Conservation (phyloP, 2,113 vertebrate species). For the Pelecanus crispus region DNA sequence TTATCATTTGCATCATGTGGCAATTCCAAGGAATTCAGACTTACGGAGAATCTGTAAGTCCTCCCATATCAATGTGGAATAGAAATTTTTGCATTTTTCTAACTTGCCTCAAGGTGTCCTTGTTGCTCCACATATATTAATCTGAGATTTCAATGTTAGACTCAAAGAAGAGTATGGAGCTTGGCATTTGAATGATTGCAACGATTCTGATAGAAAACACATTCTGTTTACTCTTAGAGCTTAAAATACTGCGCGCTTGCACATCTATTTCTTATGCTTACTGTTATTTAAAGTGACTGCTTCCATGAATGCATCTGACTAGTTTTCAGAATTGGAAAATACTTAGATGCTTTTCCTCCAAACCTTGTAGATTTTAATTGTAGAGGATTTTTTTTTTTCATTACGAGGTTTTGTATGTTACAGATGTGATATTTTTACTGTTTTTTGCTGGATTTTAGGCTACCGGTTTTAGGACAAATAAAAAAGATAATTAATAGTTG, state of each 20-base stretch:
- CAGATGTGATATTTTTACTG: background rate
- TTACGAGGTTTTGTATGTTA: background rate
- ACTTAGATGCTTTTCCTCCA: background rate
- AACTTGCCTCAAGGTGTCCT: conserved; percentile 64
- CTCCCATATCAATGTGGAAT: background rate
- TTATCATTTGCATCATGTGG: background rate
- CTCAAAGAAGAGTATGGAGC: background rate
- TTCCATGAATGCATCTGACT: background rate
- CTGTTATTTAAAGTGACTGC: conserved; percentile 36
- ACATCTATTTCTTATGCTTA: background rate
- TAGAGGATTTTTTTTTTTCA: background rate
- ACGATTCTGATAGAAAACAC: background rate
- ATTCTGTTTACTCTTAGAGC: background rate
- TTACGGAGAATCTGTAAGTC: background rate
- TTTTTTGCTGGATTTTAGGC: background rate
- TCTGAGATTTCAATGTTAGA: background rate
- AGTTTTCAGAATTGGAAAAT: background rate
- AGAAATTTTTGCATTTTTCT: conserved; percentile 16
- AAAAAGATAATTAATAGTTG: background rate
- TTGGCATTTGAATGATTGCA: background rate
- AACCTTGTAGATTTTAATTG: background rate
- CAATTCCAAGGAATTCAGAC: background rate
- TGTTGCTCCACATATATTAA: conserved; percentile 5
- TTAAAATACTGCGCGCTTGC: background rate
- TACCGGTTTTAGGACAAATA: conserved; percentile 30